Evolutionary conservation across 2,888 invertebrate genomes (phyloP).

Genomic region (Melikaiella ostensackeni): DNA sequence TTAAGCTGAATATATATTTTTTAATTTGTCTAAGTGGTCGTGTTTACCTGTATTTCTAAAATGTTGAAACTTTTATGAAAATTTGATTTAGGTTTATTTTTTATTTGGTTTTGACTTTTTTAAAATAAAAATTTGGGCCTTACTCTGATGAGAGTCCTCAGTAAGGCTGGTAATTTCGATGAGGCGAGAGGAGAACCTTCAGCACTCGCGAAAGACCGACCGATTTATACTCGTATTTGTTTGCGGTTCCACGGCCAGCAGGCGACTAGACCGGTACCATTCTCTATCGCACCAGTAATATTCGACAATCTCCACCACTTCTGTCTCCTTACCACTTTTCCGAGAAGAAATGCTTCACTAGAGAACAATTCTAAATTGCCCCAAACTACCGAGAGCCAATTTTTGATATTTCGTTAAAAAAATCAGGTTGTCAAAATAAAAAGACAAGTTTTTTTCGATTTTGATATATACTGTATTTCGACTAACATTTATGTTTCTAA

Average conservation of each 20-base stretch:
- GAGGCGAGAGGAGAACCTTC: not conserved
- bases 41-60: too few species aligned
- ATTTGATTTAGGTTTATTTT: not conserved
- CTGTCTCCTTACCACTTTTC: slow-evolving; percentile 49
- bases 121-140: not conserved
- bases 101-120: not conserved
- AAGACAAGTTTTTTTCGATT: too few species aligned
- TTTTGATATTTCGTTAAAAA: not conserved
- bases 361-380: not conserved
- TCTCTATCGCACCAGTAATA: slow-evolving; percentile 74
- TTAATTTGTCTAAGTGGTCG: too few species aligned
- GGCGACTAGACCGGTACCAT: slow-evolving; percentile 73
- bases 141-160: slow-evolving; percentile 40
- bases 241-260: slow-evolving; percentile 69
- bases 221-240: slow-evolving; percentile 50
- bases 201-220: slow-evolving; percentile 35
- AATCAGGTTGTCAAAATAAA: not conserved
- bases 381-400: not conserved
- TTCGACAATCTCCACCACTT: slow-evolving; percentile 75
- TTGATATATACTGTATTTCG: too few species aligned
- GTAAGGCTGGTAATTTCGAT: slow-evolving; percentile 7
- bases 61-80: not conserved
- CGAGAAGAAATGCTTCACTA: slow-evolving; percentile 1
- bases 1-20: too few species aligned
- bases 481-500: too few species aligned